A percentile compares a stretch with the other conserved stretches of the same genome.
Evolutionary conservation across 2,797 vertebrate species (phyloP).

Genomic region (Mus spretus): DNA sequence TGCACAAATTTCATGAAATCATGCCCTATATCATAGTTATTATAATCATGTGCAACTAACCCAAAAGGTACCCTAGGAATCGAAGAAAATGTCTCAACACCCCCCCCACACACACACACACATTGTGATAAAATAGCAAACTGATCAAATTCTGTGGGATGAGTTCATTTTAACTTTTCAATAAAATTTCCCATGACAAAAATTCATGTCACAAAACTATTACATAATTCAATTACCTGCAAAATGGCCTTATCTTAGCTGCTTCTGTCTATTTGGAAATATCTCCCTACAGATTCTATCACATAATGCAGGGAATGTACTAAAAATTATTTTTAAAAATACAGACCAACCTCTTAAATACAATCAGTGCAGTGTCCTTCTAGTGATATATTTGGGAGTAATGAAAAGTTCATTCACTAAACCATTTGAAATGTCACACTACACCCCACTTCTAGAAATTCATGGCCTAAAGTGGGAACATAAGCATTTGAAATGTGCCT

Average conservation of each 20-base stretch:
- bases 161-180: constrained; percentile 44
- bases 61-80: not conserved
- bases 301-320: not conserved
- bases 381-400: not conserved
- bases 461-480: not conserved
- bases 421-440: not conserved
- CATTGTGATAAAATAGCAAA: constrained; percentile 1
- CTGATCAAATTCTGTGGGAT: constrained; percentile 17
- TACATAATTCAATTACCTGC: not conserved
- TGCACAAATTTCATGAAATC: not conserved
- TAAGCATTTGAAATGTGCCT: not conserved
- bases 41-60: not conserved
- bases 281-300: not conserved
- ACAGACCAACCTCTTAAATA: not conserved
- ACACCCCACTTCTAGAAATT: not conserved
- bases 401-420: not conserved
- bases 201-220: not conserved
- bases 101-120: not conserved
- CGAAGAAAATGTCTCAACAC: constrained; percentile 6
- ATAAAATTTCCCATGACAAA: constrained; percentile 24
- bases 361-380: not conserved
- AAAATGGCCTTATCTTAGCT: not conserved
- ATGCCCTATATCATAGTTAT: not conserved
- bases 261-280: not conserved
- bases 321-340: not conserved